phyloP scores from a whole-genome alignment of 2,113 vertebrate genomes.

The Octodon degus region DNA sequence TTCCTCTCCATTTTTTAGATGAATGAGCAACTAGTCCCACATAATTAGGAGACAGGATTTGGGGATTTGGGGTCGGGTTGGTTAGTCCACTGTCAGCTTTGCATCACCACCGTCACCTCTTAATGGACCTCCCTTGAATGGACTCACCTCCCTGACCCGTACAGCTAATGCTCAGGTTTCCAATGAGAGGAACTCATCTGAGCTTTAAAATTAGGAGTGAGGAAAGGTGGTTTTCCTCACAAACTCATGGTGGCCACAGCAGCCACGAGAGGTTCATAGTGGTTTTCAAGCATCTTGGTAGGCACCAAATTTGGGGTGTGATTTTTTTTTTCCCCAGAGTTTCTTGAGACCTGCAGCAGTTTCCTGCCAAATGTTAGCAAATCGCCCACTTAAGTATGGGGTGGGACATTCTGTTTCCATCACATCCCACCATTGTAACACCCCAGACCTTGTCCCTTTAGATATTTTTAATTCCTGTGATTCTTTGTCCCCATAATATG shows the following conservation, averaged over 20 bases:
- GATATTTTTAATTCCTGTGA: not conserved
- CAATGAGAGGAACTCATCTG: not conserved
- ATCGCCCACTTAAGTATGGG: not conserved
- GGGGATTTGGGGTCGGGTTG: not conserved
- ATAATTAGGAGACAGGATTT: not conserved
- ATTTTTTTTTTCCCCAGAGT: not conserved
- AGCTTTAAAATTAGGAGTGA: not conserved
- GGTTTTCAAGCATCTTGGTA: not conserved
- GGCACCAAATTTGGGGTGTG: not conserved
- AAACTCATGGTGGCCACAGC: not conserved
- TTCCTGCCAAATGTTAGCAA: not conserved
- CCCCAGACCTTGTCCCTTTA: not conserved
- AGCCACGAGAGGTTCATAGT: too few relatives aligned
- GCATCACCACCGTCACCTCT: not conserved
- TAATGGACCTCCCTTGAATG: not conserved
- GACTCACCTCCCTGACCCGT: not conserved
- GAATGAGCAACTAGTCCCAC: not conserved
- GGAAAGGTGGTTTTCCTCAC: not conserved
- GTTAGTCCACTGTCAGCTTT: not conserved
- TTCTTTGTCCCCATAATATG: not conserved
- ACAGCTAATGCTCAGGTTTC: not conserved
- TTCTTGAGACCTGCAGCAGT: not conserved
- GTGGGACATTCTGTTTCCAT: not conserved
- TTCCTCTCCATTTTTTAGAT: not conserved
- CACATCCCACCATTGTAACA: not conserved